These are phyloP conservation scores for Okapia johnstoni DNA, from an alignment of 2,113 vertebrate genomes.

Conservation along the genomic window DNA sequence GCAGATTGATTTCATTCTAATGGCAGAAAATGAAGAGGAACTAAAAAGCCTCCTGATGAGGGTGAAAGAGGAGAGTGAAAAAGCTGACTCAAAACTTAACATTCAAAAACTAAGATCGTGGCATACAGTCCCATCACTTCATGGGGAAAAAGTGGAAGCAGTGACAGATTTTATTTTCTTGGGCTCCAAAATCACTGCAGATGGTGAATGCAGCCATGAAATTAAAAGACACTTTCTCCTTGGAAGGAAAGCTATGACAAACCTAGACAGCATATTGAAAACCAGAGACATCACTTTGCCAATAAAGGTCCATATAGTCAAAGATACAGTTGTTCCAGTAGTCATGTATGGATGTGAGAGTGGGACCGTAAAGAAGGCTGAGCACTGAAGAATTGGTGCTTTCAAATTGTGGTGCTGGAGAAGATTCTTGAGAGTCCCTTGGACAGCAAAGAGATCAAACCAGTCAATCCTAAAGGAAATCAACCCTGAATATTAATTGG, in stretches of 20 bases:
- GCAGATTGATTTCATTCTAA: not conserved
- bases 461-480: not conserved
- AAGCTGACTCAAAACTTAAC: not conserved
- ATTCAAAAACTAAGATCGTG: not conserved
- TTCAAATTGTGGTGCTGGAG: not conserved
- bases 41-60: not conserved
- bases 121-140: not conserved
- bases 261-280: not conserved
- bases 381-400: not conserved
- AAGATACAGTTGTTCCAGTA: not conserved
- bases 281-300: not conserved
- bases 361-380: not conserved
- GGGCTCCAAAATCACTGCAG: not conserved
- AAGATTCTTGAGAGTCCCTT: not conserved
- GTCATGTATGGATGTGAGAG: not conserved
- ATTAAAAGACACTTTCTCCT: not conserved
- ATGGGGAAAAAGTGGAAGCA: not conserved
- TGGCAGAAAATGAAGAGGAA: not conserved
- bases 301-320: not conserved
- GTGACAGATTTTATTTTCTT: not conserved
- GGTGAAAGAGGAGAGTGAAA: not conserved
- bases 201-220: not conserved
- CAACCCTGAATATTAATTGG: not conserved
- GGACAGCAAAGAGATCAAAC: not conserved
- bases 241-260: not conserved